phyloP scores from a whole-genome alignment of 2,888 invertebrate species.

The Trachelus tabidus region DNA sequence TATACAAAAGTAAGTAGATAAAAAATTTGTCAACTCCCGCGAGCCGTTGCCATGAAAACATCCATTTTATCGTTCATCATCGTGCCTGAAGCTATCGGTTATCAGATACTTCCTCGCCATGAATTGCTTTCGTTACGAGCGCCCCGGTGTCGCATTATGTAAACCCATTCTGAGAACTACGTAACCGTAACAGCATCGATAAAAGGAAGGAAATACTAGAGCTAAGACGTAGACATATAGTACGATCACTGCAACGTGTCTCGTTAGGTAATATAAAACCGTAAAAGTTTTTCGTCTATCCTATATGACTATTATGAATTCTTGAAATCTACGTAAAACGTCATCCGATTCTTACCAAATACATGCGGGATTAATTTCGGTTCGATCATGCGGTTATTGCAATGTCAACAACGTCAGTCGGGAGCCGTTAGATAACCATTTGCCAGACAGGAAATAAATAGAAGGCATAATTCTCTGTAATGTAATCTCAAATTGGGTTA shows the following conservation, averaged over 20 bases:
- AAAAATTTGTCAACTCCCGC: neutral
- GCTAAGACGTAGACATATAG: neutral
- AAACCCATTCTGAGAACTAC: neutral
- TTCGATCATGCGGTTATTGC: too few species aligned
- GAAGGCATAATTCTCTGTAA: too few species aligned
- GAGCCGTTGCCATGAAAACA: neutral
- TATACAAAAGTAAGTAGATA: neutral
- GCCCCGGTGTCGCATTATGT: neutral
- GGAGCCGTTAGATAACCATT: too few species aligned
- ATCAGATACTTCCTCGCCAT: neutral
- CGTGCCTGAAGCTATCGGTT: neutral
- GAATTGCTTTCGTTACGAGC: neutral
- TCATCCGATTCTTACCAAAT: neutral
- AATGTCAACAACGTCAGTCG: too few species aligned
- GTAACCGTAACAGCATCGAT: neutral
- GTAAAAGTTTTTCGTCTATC: neutral
- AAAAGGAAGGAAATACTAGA: neutral
- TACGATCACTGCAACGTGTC: neutral
- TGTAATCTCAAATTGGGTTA: too few species aligned
- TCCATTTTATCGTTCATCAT: neutral
- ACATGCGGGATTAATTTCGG: too few species aligned
- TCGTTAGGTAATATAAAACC: neutral
- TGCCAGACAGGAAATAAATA: too few species aligned
- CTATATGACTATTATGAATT: neutral
- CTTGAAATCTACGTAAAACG: neutral